These are phyloP conservation scores for Drosophila hydei DNA, from an alignment of 1,140 invertebrate genomes.

Conservation along the genomic window DNA sequence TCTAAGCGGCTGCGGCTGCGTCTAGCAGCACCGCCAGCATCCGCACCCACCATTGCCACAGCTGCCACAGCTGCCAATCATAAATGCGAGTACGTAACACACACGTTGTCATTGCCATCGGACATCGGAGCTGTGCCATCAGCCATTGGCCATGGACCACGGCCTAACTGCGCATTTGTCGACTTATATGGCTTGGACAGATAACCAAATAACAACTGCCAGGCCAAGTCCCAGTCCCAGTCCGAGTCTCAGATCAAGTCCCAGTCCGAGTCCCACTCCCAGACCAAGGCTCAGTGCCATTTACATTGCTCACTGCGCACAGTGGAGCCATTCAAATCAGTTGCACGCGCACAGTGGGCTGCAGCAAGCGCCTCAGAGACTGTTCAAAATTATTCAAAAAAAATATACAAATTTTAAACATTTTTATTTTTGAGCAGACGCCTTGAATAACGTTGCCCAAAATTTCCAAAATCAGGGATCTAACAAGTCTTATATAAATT, in stretches of 20 bases:
- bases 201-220: conserved; percentile 78
- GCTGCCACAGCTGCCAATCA: conserved; percentile 69
- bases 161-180: conserved; percentile 77
- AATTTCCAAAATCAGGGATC: too few species aligned
- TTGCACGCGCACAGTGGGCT: neutral
- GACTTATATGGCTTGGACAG: conserved; percentile 73
- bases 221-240: conserved; percentile 39
- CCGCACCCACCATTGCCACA: conserved; percentile 29
- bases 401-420: too few species aligned
- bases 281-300: conserved; percentile 39
- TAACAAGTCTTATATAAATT: too few species aligned
- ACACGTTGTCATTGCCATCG: conserved; percentile 56
- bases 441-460: too few species aligned
- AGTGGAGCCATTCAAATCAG: neutral
- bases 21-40: neutral
- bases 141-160: conserved; percentile 26
- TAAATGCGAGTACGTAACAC: conserved; percentile 61
- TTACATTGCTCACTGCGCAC: conserved; percentile 58
- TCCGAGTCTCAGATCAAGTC: conserved; percentile 26
- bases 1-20: too few species aligned
- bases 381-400: too few species aligned
- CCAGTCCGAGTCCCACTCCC: conserved; percentile 17
- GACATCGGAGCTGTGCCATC: neutral
- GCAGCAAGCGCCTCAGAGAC: neutral
- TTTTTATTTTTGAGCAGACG: too few species aligned